Evolutionary conservation across 1,140 invertebrate genomes (phyloP).

Genomic region (Lucilia cuprina): DNA sequence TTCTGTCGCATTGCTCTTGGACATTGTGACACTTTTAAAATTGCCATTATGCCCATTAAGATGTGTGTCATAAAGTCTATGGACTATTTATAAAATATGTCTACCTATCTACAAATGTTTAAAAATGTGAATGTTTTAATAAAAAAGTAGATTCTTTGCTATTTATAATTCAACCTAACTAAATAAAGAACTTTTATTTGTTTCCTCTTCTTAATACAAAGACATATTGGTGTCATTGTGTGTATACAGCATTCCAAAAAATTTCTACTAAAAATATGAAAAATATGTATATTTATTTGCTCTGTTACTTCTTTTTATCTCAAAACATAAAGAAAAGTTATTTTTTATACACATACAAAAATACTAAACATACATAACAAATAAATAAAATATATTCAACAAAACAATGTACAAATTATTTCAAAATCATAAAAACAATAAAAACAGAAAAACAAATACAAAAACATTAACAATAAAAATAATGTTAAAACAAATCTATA

Average conservation of each 20-base stretch:
- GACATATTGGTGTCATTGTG: neutral
- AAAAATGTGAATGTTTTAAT: too few relatives aligned
- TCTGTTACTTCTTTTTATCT: neutral
- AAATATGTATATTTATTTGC: neutral
- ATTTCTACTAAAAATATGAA: neutral
- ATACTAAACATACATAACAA: neutral
- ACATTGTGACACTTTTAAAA: too few relatives aligned
- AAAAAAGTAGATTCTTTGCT: too few relatives aligned
- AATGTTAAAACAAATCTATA: neutral
- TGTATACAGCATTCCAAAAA: neutral
- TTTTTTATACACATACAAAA: neutral
- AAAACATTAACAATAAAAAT: neutral
- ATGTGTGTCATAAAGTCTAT: too few relatives aligned
- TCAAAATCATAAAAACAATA: neutral
- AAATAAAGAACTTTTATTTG: too few relatives aligned
- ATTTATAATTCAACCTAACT: too few relatives aligned
- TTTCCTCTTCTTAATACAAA: neutral
- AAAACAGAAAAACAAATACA: neutral
- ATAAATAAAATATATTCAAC: neutral
- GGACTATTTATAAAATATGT: too few relatives aligned
- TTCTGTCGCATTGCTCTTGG: too few relatives aligned
- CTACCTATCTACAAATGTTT: too few relatives aligned
- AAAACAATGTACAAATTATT: neutral
- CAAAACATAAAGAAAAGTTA: neutral
- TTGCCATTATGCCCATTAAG: too few relatives aligned